These are phyloP conservation scores for Alca torda DNA, from an alignment of 2,797 vertebrate genomes.

Conservation along the genomic window DNA sequence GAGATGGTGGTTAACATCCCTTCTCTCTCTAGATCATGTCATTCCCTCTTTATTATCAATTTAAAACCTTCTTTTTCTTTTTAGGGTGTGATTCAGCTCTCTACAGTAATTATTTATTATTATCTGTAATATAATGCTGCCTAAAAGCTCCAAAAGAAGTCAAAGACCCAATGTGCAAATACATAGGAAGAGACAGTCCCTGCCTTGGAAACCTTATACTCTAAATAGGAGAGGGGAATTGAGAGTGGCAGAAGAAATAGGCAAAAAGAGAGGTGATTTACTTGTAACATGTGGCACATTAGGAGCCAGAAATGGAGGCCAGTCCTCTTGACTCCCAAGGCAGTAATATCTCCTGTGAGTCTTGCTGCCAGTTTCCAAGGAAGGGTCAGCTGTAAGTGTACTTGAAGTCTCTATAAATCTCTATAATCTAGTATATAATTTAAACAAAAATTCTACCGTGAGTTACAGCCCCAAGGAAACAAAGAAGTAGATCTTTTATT, in stretches of 20 bases:
- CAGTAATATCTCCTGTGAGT: neutral
- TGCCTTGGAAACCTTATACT: conserved; percentile 8
- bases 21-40: conserved; percentile 19
- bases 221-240: conserved; percentile 10
- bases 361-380: neutral
- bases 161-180: conserved; percentile 45
- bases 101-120: conserved; percentile 66
- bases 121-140: conserved; percentile 55
- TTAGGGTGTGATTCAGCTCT: conserved; percentile 47
- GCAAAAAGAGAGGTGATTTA: conserved; percentile 47
- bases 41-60: conserved; percentile 50
- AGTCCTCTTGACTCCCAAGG: neutral
- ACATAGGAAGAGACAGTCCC: neutral
- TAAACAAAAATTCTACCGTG: neutral
- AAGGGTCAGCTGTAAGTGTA: neutral
- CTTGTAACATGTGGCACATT: neutral
- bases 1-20: conserved; percentile 36
- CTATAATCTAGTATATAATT: neutral
- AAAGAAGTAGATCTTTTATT: neutral
- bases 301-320: conserved; percentile 16
- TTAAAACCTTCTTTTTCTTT: conserved; percentile 36
- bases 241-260: conserved; percentile 31
- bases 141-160: conserved; percentile 63
- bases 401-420: neutral
- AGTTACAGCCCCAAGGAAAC: neutral